These are phyloP conservation scores for Scatophagus argus DNA, from an alignment of 2,113 vertebrate genomes.

Conservation along the genomic window DNA sequence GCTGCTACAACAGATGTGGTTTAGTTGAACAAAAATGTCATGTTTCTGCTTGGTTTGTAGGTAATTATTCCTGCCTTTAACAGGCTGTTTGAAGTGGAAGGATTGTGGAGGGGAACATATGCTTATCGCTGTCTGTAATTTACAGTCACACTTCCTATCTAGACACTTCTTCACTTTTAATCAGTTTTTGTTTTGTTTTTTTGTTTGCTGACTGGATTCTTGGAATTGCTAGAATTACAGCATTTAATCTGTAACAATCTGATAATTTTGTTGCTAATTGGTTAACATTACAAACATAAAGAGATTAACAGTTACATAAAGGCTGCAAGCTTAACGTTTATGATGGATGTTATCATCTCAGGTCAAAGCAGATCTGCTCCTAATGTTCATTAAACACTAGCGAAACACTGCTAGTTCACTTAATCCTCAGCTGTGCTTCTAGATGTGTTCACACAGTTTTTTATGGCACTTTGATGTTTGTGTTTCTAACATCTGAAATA, in stretches of 20 bases:
- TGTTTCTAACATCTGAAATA: slow-evolving; percentile 58
- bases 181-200: neutral
- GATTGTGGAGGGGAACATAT: neutral
- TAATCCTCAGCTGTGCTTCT: slow-evolving; percentile 14
- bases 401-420: slow-evolving; percentile 34
- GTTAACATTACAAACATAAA: neutral
- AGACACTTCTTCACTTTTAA: neutral
- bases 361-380: slow-evolving; percentile 44
- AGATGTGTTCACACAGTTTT: slow-evolving; percentile 39
- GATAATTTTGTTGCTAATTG: neutral
- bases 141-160: slow-evolving; percentile 1
- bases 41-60: neutral
- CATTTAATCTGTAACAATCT: neutral
- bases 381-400: slow-evolving; percentile 52
- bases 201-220: no score
- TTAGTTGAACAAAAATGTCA: neutral
- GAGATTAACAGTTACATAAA: neutral
- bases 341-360: slow-evolving; percentile 23
- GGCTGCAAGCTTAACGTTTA: neutral
- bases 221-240: neutral
- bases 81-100: slow-evolving; percentile 8
- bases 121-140: neutral
- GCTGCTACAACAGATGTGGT: slow-evolving; percentile 5
- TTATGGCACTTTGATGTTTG: slow-evolving; percentile 68
- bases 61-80: neutral